Evolutionary conservation across 2,113 vertebrate genomes (phyloP), one percentile per base, ranked within the genome.

Genomic region (Blennius ocellaris): DNA sequence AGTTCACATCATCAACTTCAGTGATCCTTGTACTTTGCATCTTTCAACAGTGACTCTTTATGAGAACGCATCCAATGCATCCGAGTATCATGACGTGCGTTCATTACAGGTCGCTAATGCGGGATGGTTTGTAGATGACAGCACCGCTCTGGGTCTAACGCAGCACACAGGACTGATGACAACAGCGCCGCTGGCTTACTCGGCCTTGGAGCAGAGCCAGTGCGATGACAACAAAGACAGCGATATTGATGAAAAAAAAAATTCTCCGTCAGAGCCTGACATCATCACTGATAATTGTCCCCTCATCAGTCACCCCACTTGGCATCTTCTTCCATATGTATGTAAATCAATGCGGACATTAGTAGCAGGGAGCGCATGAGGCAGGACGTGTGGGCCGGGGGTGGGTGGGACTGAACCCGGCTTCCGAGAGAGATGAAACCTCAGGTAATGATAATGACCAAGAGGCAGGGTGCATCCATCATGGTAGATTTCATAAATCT

Each of bases 331-430:
- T 82, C 73, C 64, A 80, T 79, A 67, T 63, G 72, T 70, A 80
- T 87, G 76, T 68, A 88, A 84, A 87, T 87, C 73, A 84, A 11
- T 55, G 63, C 44, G 3, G 69, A 43, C 55, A 62, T 76, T 61
- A 54, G 75, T 2, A 56, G 52, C 15, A 5, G 49, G 21, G 10
- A 56, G 59, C 16, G 54, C 61, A 59, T 69, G 67, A 60, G 54
- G 58, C 47, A 7, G 39, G 64, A 37, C 37, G 48, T 36, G 78
- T 56, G 67, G 59, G 74, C 21, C 75, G 52, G 67, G 9, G 47
- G 44, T 62, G 15, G 38, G 67, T 3, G 30, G 52, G 53, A n/a
- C 30, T 69, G 67, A 82, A 51, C 69, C 49, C 44, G 38, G 16
- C 47, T 64, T 64, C 54, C 14, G 15, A 12, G 66, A 66, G 69